These are phyloP conservation scores for Glaucopsyche alexis DNA, from an alignment of 2,888 invertebrate genomes.

Conservation along the genomic window DNA sequence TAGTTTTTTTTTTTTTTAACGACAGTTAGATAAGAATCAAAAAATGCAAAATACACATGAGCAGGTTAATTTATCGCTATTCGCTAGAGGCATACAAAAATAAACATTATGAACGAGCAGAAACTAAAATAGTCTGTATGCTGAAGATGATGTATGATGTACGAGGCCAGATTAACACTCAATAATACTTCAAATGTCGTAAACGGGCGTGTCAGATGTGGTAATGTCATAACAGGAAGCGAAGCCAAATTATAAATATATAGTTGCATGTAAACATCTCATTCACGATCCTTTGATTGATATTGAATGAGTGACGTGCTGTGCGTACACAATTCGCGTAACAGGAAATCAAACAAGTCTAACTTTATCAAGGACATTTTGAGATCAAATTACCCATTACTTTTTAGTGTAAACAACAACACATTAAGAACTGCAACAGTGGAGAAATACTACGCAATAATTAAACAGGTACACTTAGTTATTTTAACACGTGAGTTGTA, in stretches of 20 bases:
- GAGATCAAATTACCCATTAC: slow-evolving; percentile 31
- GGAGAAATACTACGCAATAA: not conserved
- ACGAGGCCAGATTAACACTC: slow-evolving; percentile 28
- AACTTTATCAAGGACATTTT: slow-evolving; percentile 69
- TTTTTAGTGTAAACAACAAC: not conserved
- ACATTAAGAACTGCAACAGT: not conserved
- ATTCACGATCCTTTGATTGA: slow-evolving; percentile 76
- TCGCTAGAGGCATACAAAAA: slow-evolving; percentile 3
- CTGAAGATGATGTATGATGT: slow-evolving; percentile 12
- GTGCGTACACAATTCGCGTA: slow-evolving; percentile 66
- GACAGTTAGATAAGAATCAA: not conserved
- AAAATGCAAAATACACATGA: not conserved
- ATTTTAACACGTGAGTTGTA: not conserved
- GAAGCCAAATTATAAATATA: slow-evolving; percentile 49
- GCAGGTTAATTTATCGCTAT: slow-evolving; percentile 8
- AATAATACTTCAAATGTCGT: slow-evolving; percentile 14
- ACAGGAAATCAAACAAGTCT: slow-evolving; percentile 74
- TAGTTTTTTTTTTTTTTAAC: not conserved
- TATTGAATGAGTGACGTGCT: slow-evolving; percentile 75
- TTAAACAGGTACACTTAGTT: not conserved
- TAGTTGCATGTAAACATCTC: slow-evolving; percentile 65
- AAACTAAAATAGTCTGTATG: not conserved
- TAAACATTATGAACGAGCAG: slow-evolving; percentile 23
- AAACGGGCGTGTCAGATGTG: not conserved
- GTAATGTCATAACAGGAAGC: slow-evolving; percentile 58